Evolutionary conservation across 2,797 vertebrate genomes (phyloP).

Genomic region (Mergus octosetaceus): DNA sequence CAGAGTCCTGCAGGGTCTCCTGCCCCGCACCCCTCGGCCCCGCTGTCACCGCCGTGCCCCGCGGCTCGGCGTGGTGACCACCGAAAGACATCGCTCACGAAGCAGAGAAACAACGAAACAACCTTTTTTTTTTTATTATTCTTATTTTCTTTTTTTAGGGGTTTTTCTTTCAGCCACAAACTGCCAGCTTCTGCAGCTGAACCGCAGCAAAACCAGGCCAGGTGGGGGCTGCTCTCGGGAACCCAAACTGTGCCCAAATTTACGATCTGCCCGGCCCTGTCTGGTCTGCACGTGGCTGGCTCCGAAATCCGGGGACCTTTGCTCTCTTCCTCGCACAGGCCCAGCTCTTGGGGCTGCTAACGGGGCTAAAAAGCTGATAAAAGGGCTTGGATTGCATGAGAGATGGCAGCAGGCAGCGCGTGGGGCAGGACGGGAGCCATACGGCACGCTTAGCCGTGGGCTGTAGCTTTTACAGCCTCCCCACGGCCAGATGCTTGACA

Average conservation of each 20-base stretch:
- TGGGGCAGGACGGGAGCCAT: rapidly evolving
- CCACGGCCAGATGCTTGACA: neutral
- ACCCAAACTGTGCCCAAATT: neutral
- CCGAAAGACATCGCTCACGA: rapidly evolving
- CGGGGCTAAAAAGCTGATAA: rapidly evolving
- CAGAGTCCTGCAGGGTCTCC: neutral
- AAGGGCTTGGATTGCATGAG: rapidly evolving
- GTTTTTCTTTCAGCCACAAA: neutral
- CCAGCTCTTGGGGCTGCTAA: neutral
- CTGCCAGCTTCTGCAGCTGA: neutral
- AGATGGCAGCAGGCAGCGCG: rapidly evolving
- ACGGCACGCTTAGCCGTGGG: rapidly evolving
- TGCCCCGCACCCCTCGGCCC: neutral
- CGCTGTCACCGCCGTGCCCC: too few species aligned
- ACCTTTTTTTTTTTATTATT: neutral
- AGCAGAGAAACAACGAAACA: neutral
- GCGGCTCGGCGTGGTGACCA: rapidly evolving
- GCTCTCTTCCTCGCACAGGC: rapidly evolving
- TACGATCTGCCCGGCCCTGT: neutral
- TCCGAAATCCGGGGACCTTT: rapidly evolving
- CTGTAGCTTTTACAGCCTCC: neutral
- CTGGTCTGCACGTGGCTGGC: neutral
- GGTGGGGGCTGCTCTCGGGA: rapidly evolving
- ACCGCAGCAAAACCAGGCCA: rapidly evolving
- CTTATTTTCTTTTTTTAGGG: too few species aligned